Evolutionary conservation across 2,113 vertebrate species (phyloP).

Genomic region (Neolamprologus modestus): DNA sequence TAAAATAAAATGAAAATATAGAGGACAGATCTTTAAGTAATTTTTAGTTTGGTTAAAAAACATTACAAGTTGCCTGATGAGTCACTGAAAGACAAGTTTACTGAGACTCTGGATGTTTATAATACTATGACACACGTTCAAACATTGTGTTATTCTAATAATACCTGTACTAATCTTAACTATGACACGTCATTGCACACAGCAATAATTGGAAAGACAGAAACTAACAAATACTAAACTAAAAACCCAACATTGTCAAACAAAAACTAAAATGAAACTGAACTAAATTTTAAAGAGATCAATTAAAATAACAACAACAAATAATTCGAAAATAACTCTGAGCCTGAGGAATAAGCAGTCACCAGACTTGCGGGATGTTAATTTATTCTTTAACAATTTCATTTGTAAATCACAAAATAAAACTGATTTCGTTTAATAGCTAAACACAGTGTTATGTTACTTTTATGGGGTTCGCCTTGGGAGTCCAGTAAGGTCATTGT

Average conservation of each 20-base stretch:
- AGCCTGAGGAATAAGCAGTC: neutral
- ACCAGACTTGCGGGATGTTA: neutral
- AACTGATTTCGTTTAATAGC: neutral
- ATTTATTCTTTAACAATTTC: neutral
- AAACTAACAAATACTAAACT: neutral
- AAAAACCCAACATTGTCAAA: neutral
- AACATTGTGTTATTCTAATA: neutral
- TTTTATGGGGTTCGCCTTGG: neutral
- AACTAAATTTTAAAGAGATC: neutral
- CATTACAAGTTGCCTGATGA: neutral
- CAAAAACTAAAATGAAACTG: neutral
- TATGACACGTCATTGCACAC: neutral
- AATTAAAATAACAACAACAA: neutral
- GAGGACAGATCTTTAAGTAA: neutral
- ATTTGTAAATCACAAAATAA: neutral
- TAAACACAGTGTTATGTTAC: neutral
- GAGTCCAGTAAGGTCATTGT: neutral
- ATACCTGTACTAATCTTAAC: neutral
- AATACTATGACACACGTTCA: neutral
- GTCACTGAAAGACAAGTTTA: neutral
- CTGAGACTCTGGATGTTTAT: neutral
- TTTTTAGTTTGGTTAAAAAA: neutral
- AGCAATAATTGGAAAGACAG: neutral
- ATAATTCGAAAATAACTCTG: neutral
- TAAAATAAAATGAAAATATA: neutral